Evolutionary conservation across 2,113 vertebrate genomes (phyloP).

Genomic region (Proterorhinus semilunaris): DNA sequence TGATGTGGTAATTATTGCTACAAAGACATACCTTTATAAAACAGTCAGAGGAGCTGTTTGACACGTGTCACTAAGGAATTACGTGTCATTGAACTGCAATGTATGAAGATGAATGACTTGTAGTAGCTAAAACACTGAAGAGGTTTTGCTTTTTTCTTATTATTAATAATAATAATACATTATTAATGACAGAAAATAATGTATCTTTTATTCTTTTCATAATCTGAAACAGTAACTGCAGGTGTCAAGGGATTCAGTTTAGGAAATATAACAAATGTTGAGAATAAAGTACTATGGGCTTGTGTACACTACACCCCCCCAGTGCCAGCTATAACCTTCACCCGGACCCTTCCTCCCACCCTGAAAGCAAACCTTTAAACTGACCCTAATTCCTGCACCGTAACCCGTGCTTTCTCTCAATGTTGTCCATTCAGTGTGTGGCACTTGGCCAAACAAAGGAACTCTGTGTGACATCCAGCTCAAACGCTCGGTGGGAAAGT

Average conservation of each 20-base stretch:
- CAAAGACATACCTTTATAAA: conserved; percentile 20
- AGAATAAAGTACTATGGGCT: conserved; percentile 42
- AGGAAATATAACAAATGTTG: conserved; percentile 34
- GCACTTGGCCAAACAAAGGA: conserved; percentile 63
- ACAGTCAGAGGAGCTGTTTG: background rate
- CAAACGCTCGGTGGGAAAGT: conserved; percentile 52
- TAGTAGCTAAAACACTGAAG: background rate
- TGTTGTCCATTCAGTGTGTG: conserved; percentile 54
- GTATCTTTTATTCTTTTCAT: conserved; percentile 1
- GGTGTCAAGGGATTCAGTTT: conserved; percentile 21
- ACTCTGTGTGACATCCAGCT: conserved; percentile 59
- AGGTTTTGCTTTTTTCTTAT: background rate
- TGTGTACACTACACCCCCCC: conserved; percentile 17
- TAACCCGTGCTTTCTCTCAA: conserved; percentile 61
- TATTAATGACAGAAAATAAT: background rate
- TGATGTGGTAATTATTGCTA: conserved; percentile 13
- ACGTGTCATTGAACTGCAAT: conserved; percentile 9
- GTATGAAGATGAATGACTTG: background rate
- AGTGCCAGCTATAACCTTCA: conserved; percentile 49
- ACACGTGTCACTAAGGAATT: background rate
- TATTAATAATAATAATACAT: too few species aligned
- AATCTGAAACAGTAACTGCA: conserved; percentile 25
- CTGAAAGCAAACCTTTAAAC: conserved; percentile 57
- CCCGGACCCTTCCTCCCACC: conserved; percentile 47
- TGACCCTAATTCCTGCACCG: conserved; percentile 63